Evolutionary conservation across 2,113 vertebrate genomes (phyloP).

Genomic region (Aix galericulata): DNA sequence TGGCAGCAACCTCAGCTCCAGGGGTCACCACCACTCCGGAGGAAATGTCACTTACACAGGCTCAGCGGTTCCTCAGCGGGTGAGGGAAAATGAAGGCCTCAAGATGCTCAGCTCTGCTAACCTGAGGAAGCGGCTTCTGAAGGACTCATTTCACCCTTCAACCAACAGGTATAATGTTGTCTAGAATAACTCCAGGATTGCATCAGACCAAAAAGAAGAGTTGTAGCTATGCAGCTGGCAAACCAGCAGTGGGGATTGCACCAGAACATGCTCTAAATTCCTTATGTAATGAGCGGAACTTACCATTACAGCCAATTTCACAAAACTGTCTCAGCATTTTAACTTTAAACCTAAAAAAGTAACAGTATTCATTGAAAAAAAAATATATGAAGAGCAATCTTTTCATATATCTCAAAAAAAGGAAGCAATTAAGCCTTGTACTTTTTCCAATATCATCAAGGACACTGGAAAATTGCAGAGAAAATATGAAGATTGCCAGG

Average conservation of each 20-base stretch:
- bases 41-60: not conserved
- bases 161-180: accelerated
- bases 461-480: slow-evolving; percentile 30
- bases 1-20: not conserved
- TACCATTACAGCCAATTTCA: not conserved
- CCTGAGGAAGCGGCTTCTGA: not conserved
- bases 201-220: not conserved
- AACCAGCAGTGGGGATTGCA: not conserved
- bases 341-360: not conserved
- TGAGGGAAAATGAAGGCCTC: not conserved
- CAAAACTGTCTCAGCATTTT: not conserved
- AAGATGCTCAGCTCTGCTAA: not conserved
- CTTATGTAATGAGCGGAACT: not conserved
- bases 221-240: not conserved
- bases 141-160: not conserved
- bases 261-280: not conserved
- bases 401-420: slow-evolving; percentile 10
- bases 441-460: slow-evolving; percentile 24
- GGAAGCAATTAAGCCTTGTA: slow-evolving; percentile 44
- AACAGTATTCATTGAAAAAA: not conserved
- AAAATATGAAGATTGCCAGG: slow-evolving; percentile 58
- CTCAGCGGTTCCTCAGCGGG: not conserved
- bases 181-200: not conserved
- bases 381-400: not conserved
- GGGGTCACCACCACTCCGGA: accelerated